Evolutionary conservation across 2,888 invertebrate genomes (phyloP), one percentile per base, ranked within the genome.

Genomic region (Myathropa florea): DNA sequence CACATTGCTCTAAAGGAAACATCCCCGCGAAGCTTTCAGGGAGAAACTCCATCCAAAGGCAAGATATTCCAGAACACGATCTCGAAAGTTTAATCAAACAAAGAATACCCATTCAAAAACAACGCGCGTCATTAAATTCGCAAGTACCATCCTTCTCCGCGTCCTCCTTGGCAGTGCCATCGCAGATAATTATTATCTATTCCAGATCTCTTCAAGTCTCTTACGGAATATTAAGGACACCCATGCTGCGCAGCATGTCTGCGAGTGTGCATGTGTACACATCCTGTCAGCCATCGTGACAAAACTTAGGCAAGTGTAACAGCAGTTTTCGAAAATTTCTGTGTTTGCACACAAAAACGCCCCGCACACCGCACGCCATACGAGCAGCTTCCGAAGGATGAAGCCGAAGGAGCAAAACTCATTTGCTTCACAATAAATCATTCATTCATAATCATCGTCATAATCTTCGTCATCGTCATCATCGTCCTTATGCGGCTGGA

Each of bases 381-480:
- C n/a, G 26, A 28, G 30, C 30, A 30, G 30, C 30, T 26, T 26
- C n/a, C 36, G 10, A 53, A n/a, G n/a, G n/a, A n/a, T n/a, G 26
- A 2, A 63, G 28, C 12, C 9, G 39, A 55, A 53, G 61, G 39
- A 68, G 64, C 65, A 72, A 61, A 73, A 81, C 73, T 75, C 80
- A 75, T 81, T 75, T 81, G 73, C 55, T 68, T 75, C 68, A 55
- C 61, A 68, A 81, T 81, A 81, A 75, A 81, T 81, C 80, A 81
- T 81, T 81, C 80, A 81, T 81, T 81, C 75, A 81, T 75, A 81
- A 81, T 73, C 68, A 77, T 79, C 46, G 30, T 60, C 80, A 67
- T 80, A 28, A 33, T 53, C 33, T n/a, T 12, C 53, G 57, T 57
- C 57, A 26, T 9, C 57, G 24, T 3, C 57, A 26, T 9, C 57